phyloP scores from a whole-genome alignment of 2,888 invertebrate genomes.

The Plebejus argus region DNA sequence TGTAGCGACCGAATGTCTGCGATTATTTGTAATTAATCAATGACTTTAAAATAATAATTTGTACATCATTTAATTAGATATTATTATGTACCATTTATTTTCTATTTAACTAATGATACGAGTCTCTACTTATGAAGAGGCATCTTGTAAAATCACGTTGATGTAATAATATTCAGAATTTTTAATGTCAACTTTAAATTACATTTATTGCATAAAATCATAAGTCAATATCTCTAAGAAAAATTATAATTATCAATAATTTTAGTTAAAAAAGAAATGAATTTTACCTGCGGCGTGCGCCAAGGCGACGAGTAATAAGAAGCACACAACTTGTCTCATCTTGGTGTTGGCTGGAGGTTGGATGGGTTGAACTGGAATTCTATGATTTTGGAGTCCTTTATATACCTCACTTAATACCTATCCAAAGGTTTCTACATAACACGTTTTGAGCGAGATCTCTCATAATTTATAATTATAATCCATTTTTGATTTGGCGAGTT shows the following conservation, averaged over 20 bases:
- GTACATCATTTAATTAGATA: too few relatives aligned
- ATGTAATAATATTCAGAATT: too few relatives aligned
- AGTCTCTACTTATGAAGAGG: too few relatives aligned
- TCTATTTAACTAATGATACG: too few relatives aligned
- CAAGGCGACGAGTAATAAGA: not conserved
- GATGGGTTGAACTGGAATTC: constrained; percentile 1
- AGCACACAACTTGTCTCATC: constrained; percentile 24
- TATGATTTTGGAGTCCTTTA: constrained; percentile 1
- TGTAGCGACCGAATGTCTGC: too few relatives aligned
- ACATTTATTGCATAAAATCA: not conserved
- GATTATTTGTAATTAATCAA: too few relatives aligned
- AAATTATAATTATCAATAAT: not conserved
- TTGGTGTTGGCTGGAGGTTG: not conserved
- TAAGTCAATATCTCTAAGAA: too few relatives aligned
- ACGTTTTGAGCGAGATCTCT: not conserved
- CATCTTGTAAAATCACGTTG: too few relatives aligned
- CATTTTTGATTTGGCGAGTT: not conserved
- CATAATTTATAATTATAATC: constrained; percentile 12
- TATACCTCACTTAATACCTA: constrained; percentile 8
- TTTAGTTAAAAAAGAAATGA: not conserved
- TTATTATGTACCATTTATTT: too few relatives aligned
- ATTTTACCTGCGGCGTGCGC: constrained; percentile 20
- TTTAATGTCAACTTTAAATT: not conserved
- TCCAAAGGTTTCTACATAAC: constrained; percentile 17
- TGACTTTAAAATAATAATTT: too few relatives aligned